Evolutionary conservation across 2,113 vertebrate genomes (phyloP), one percentile per base, ranked within the genome.

Genomic region (Menura novaehollandiae): DNA sequence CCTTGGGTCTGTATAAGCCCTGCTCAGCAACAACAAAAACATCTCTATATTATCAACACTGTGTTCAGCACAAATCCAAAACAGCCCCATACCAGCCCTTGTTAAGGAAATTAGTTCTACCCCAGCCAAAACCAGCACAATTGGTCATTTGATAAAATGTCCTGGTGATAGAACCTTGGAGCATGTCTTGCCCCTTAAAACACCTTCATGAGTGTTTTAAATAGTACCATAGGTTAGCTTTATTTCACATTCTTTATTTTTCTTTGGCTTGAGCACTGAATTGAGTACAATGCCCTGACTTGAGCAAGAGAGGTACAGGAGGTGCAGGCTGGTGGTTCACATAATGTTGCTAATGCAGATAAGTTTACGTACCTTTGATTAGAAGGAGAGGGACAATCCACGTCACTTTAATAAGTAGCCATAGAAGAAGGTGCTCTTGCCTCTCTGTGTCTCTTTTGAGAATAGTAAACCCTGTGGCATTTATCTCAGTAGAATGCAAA

Each of bases 271-370:
- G 44, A 85, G 35, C 37, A 5, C 2, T 71, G 33, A 55, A 47
- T 19, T 58, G 30, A 28, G 46, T 43, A 10, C 1, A 0, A 46
- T 49, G 55, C 22, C 41, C 44, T 39, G 37, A 52, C 63, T 68
- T 60, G 41, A 88, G 33, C 33, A 47, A 43, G 35, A 56, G 53
- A 28, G 19, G 5, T 35, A 5, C 15, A 67, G 10, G 52, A 64
- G 28, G 7, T 47, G 10, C 2, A 9, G 27, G 2, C 24, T 12
- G 11, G 13, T 53, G 44, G 13, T 2, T 79, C 0, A 1, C 13
- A 24, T 75, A 39, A 41, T 39, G n/a, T 55, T 33, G 24, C 19
- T 47, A 30, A n/a, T 1, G 3, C 27, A 64, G 67, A 18, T 56
- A n/a, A 72, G 24, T 43, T 94, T 68, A 28, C 9, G 3, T 84